Evolutionary conservation across 2,113 vertebrate species (phyloP).

Genomic region (Diphyllodes magnificus): DNA sequence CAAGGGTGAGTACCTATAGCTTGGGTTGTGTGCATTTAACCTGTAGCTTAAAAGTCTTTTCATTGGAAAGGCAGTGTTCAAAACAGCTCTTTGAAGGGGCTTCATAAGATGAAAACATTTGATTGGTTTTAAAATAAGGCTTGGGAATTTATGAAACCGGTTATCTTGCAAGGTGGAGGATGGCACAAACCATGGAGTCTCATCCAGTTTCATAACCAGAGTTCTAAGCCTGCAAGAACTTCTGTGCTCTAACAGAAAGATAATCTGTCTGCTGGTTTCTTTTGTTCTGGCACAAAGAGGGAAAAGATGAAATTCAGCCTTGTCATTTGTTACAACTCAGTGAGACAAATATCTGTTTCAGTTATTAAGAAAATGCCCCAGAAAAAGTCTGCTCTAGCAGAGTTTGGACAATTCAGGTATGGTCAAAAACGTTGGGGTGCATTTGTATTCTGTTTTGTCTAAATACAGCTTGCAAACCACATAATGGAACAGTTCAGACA

Average conservation of each 20-base stretch:
- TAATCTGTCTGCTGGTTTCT: background rate
- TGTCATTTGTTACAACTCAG: background rate
- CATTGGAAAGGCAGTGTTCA: fast-evolving
- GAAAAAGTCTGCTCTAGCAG: background rate
- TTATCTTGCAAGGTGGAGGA: background rate
- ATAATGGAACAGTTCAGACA: background rate
- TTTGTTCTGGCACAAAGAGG: background rate
- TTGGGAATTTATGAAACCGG: background rate
- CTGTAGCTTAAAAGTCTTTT: background rate
- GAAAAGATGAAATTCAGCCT: background rate
- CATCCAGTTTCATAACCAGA: background rate
- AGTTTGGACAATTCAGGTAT: background rate
- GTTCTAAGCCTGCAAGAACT: background rate
- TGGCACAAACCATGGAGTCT: fast-evolving
- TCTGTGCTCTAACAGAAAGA: background rate
- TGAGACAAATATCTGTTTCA: background rate
- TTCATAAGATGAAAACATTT: background rate
- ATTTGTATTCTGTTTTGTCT: background rate
- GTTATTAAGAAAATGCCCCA: background rate
- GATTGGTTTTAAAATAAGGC: background rate
- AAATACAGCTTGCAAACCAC: background rate
- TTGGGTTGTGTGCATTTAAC: background rate
- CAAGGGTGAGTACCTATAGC: background rate
- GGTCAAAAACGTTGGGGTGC: background rate
- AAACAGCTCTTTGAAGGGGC: background rate